Percentiles rank a stretch among this genome's conserved stretches.
Conservation (phyloP, 2,113 vertebrate genomes). For the Taurulus bubalis region DNA sequence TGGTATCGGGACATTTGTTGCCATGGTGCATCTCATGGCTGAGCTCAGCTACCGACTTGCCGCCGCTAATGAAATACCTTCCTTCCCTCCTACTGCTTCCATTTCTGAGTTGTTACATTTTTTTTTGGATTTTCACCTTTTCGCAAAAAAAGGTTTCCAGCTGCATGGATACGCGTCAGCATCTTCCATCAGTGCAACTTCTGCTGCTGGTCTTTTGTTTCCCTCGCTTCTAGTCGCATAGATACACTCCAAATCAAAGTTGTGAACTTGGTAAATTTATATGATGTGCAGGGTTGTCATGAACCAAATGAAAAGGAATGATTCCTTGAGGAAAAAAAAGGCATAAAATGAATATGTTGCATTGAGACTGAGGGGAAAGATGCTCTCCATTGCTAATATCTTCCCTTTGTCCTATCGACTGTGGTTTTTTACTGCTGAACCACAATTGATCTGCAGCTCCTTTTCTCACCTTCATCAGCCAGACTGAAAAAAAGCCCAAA, state of each 20-base stretch:
- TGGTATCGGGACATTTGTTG: background rate
- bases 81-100: background rate
- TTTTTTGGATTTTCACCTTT: background rate
- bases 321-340: background rate
- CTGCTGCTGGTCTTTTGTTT: background rate
- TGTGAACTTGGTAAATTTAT: background rate
- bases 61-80: background rate
- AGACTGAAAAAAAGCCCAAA: background rate
- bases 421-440: conserved; percentile 22
- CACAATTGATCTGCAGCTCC: conserved; percentile 37
- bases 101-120: background rate
- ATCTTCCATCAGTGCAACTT: background rate
- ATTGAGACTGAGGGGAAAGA: background rate
- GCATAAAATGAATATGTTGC: background rate
- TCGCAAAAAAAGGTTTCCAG: background rate
- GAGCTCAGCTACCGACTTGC: background rate
- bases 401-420: background rate
- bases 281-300: background rate
- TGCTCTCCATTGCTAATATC: background rate
- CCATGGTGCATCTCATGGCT: background rate
- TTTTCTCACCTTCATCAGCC: conserved; percentile 4
- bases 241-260: background rate
- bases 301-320: background rate
- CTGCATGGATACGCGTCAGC: conserved; percentile 13
- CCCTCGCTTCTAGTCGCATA: background rate